A percentile compares a stretch with the other conserved stretches of the same genome.
Conservation (phyloP, 2,888 invertebrate species). For the Pseudococcus longispinus region DNA sequence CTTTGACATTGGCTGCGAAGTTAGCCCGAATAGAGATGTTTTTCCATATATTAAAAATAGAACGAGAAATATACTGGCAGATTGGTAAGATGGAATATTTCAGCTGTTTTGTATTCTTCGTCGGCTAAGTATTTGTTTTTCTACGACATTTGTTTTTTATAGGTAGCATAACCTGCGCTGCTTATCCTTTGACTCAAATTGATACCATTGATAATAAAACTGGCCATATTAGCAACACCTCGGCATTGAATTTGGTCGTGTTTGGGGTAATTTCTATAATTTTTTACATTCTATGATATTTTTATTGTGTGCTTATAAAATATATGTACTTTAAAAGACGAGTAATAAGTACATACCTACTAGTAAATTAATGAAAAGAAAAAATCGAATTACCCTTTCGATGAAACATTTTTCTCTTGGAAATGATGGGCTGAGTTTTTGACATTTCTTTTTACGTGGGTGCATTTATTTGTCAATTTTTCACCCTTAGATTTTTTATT, state of each 20-base stretch:
- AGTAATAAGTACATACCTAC: no score
- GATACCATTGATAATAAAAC: conserved; percentile 93
- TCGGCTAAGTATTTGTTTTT: neutral
- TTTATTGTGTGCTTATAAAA: no score
- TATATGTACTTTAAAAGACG: no score
- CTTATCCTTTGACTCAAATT: conserved; percentile 92
- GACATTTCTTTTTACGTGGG: neutral
- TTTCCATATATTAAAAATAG: conserved; percentile 94
- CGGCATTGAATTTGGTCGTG: conserved; percentile 92
- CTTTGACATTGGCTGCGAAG: conserved; percentile 91
- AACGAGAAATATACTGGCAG: conserved; percentile 97
- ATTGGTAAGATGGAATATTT: conserved; percentile 69
- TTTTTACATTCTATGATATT: neutral
- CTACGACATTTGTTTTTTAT: conserved; percentile 59
- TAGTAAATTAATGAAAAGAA: no score
- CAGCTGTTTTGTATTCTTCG: neutral
- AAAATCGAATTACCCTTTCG: neutral
- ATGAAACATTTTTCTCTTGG: neutral
- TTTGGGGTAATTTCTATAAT: conserved; percentile 78
- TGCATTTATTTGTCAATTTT: neutral
- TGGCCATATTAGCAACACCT: conserved; percentile 92
- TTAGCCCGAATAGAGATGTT: conserved; percentile 93
- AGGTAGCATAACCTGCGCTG: conserved; percentile 92
- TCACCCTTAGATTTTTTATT: neutral
- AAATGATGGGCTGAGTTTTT: neutral